phyloP scores from a whole-genome alignment of 2,113 vertebrate species.

The Pelvicachromis taeniatus region DNA sequence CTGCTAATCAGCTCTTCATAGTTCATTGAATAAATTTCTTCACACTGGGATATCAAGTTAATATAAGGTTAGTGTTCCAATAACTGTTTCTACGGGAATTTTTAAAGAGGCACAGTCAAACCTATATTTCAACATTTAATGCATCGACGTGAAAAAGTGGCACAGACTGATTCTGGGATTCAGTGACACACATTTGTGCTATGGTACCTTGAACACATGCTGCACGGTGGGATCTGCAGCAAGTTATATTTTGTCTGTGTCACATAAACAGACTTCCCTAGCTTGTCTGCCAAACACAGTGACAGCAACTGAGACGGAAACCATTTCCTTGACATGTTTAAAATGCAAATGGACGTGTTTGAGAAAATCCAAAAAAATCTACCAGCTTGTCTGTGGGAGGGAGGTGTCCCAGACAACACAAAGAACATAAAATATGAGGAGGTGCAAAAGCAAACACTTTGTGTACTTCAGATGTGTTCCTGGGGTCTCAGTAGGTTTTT shows the following conservation, averaged over 20 bases:
- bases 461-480: slow-evolving; percentile 39
- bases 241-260: slow-evolving; percentile 44
- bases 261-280: slow-evolving; percentile 48
- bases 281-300: slow-evolving; percentile 52
- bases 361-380: slow-evolving; percentile 33
- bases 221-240: slow-evolving; percentile 12
- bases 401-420: slow-evolving; percentile 63
- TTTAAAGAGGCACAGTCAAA: not conserved
- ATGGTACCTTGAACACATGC: slow-evolving; percentile 34
- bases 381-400: slow-evolving; percentile 69
- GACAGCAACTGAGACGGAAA: slow-evolving; percentile 60
- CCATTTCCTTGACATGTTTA: slow-evolving; percentile 64
- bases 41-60: not conserved
- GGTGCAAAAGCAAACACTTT: slow-evolving; percentile 62
- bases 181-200: slow-evolving; percentile 14
- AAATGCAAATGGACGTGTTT: slow-evolving; percentile 70
- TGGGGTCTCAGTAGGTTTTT: slow-evolving; percentile 39
- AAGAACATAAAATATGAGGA: slow-evolving; percentile 58
- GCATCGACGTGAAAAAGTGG: not conserved
- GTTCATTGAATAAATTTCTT: not conserved
- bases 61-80: not conserved
- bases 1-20: slow-evolving; percentile 26
- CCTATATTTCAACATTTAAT: not conserved
- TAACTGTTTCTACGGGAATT: not conserved
- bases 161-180: not conserved